phyloP scores from a whole-genome alignment of 1,140 invertebrate genomes.

The Thaumetopoea pityocampa region DNA sequence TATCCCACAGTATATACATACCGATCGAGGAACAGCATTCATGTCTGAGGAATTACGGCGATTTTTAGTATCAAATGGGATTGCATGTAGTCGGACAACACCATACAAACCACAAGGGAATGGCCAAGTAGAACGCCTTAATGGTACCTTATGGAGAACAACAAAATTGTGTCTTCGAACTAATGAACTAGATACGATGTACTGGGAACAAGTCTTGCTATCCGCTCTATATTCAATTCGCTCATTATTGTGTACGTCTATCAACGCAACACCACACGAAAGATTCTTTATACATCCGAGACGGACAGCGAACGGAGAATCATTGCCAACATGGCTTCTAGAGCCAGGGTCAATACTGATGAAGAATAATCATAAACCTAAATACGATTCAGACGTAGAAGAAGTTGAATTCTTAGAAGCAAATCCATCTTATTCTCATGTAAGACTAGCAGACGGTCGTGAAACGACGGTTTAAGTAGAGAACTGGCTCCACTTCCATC shows the following conservation, averaged over 20 bases:
- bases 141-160: slow-evolving; percentile 12
- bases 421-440: slow-evolving; percentile 12
- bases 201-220: no score
- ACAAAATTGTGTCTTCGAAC: slow-evolving; percentile 7
- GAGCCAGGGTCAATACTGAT: no score
- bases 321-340: slow-evolving; percentile 23
- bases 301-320: slow-evolving; percentile 15
- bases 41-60: no score
- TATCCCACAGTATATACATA: no score
- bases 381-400: no score
- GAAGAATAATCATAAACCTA: no score
- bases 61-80: no score
- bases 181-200: no score
- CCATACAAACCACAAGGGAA: background rate
- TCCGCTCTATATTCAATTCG: no score
- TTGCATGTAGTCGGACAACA: no score
- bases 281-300: slow-evolving; percentile 20
- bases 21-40: no score
- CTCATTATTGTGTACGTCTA: no score
- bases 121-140: slow-evolving; percentile 5
- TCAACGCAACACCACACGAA: slow-evolving; percentile 28
- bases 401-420: slow-evolving; percentile 13
- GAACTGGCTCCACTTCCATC: slow-evolving; percentile 6
- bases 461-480: slow-evolving; percentile 14
- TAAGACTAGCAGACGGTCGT: slow-evolving; percentile 12